phyloP scores from a whole-genome alignment of 1,140 invertebrate genomes.

The Drosophila rufa region DNA sequence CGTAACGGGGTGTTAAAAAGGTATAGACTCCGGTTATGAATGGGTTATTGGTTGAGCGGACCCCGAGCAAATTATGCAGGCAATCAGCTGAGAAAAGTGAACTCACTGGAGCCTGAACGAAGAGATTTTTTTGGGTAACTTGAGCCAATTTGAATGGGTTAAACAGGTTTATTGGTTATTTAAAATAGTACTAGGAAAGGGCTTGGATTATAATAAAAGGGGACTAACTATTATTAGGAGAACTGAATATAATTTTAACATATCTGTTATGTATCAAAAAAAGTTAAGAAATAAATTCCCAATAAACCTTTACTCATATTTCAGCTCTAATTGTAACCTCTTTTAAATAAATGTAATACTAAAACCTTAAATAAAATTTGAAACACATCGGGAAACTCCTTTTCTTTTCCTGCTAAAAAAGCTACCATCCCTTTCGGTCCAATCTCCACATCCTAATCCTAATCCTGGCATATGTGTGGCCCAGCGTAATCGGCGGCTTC shows the following conservation, averaged over 20 bases:
- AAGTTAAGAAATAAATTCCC: too few species aligned
- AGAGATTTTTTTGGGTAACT: neutral
- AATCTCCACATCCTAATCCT: conserved; percentile 8
- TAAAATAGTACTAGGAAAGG: neutral
- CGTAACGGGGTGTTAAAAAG: neutral
- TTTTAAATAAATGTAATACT: neutral
- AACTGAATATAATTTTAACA: too few species aligned
- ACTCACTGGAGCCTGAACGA: neutral
- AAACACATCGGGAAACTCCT: neutral
- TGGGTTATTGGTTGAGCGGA: neutral
- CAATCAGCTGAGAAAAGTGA: neutral
- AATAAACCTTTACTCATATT: too few species aligned
- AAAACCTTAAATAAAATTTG: neutral
- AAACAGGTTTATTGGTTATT: neutral
- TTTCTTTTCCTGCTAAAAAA: too few species aligned
- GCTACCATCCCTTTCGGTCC: neutral
- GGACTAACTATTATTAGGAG: too few species aligned
- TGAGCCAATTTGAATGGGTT: neutral
- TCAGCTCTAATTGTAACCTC: neutral
- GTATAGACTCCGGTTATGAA: neutral
- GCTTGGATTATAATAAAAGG: too few species aligned
- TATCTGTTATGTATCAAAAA: too few species aligned
- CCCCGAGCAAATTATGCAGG: neutral
- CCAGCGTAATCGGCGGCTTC: conserved; percentile 46
- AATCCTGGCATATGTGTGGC: conserved; percentile 13